A percentile compares a stretch with the other conserved stretches of the same genome.
phyloP scores from a whole-genome alignment of 2,888 invertebrate genomes.

The Pandemis heparana region DNA sequence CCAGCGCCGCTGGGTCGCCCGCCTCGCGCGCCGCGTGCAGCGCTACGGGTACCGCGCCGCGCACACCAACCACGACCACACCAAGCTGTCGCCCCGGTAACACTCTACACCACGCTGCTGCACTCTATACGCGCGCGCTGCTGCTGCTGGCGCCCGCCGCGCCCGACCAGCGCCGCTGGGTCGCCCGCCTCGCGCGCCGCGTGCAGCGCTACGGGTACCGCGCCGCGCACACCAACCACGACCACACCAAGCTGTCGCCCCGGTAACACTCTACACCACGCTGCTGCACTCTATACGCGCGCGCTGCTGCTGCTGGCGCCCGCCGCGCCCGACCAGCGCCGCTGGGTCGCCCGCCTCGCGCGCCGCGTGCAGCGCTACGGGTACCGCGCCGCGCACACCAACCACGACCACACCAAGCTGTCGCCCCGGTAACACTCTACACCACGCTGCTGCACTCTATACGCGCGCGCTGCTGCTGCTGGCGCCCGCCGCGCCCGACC shows the following conservation, averaged over 20 bases:
- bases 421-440: slow-evolving; percentile 83
- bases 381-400: slow-evolving; percentile 96
- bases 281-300: slow-evolving; percentile 90
- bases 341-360: slow-evolving; percentile 97
- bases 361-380: slow-evolving; percentile 97
- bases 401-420: slow-evolving; percentile 73
- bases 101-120: slow-evolving; percentile 84
- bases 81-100: slow-evolving; percentile 66
- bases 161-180: slow-evolving; percentile 97
- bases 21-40: slow-evolving; percentile 92
- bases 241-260: slow-evolving; percentile 71
- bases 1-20: slow-evolving; percentile 97
- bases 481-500: slow-evolving; percentile 95
- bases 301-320: slow-evolving; percentile 96
- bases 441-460: slow-evolving; percentile 82
- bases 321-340: slow-evolving; percentile 96
- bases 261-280: slow-evolving; percentile 81
- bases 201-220: slow-evolving; percentile 97
- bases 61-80: slow-evolving; percentile 88
- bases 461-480: too few relatives aligned
- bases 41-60: slow-evolving; percentile 97
- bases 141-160: slow-evolving; percentile 95
- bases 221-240: slow-evolving; percentile 92
- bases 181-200: slow-evolving; percentile 95
- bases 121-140: slow-evolving; percentile 92